Conservation (phyloP, 92 coral and sea anemone genomes). For the Scolanthus callimorphus region DNA sequence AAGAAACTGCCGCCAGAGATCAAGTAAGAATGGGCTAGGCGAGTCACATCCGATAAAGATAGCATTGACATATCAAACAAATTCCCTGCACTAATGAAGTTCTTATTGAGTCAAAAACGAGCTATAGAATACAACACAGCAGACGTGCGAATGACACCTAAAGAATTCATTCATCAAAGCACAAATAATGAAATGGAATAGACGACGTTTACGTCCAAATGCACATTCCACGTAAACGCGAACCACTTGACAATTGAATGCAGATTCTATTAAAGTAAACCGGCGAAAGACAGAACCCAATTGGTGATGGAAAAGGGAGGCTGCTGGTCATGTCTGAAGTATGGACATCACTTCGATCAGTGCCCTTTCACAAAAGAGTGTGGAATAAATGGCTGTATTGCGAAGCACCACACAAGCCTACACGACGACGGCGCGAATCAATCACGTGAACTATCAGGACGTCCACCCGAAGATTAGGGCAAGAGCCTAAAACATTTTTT, state of each 20-base stretch:
- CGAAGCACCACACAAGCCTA: slow-evolving; percentile 19
- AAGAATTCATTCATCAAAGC: no score
- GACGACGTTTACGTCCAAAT: no score
- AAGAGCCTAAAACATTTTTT: no score
- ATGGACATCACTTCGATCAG: slow-evolving; percentile 20
- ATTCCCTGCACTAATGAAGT: slow-evolving; percentile 33
- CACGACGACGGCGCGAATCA: no score
- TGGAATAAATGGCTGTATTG: slow-evolving; percentile 22
- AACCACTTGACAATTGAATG: slow-evolving; percentile 17
- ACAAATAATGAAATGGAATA: no score
- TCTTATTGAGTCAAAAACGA: slow-evolving; percentile 21
- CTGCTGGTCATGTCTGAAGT: slow-evolving; percentile 27
- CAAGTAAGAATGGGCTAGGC: slow-evolving; percentile 46
- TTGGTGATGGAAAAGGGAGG: slow-evolving; percentile 23
- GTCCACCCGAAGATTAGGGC: no score
- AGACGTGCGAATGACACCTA: slow-evolving; percentile 7
- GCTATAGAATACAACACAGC: slow-evolving; percentile 30
- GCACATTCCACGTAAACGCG: background rate
- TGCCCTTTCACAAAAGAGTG: slow-evolving; percentile 19
- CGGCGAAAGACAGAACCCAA: slow-evolving; percentile 2
- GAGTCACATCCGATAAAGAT: slow-evolving; percentile 36
- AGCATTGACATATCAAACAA: slow-evolving; percentile 28
- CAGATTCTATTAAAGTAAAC: slow-evolving; percentile 10
- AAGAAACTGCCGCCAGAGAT: slow-evolving; percentile 31
- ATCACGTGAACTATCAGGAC: no score